These are phyloP conservation scores for Macrosoma leucophasiata DNA, from an alignment of 2,888 invertebrate species.

Conservation along the genomic window DNA sequence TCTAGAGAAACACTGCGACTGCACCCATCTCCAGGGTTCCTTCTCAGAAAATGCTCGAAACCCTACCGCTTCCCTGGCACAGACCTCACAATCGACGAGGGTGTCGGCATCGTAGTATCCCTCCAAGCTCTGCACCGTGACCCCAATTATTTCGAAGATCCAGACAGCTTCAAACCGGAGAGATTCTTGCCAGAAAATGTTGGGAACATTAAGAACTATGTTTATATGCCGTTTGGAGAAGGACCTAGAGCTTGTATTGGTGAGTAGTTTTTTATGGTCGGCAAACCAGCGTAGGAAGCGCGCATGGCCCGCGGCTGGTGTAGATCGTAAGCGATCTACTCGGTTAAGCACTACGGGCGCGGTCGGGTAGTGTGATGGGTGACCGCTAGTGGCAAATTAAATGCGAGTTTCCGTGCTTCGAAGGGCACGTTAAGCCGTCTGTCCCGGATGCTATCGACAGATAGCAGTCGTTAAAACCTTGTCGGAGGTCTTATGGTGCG, in stretches of 20 bases:
- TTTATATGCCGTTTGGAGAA: conserved; percentile 28
- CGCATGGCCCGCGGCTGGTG: too few relatives aligned
- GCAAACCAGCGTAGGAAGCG: too few relatives aligned
- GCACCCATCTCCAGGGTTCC: conserved; percentile 22
- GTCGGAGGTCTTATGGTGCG: too few relatives aligned
- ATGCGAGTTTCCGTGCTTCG: too few relatives aligned
- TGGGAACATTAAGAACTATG: conserved; percentile 19
- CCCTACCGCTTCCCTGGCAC: conserved; percentile 26
- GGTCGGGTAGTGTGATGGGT: too few relatives aligned
- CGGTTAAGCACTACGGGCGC: too few relatives aligned
- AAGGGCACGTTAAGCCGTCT: too few relatives aligned
- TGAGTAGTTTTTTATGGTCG: conserved; percentile 6
- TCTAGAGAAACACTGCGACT: conserved; percentile 37
- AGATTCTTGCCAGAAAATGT: conserved; percentile 26
- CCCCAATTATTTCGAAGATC: conserved; percentile 27
- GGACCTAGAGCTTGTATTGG: conserved; percentile 28
- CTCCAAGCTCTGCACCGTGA: conserved; percentile 22
- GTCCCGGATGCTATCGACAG: too few relatives aligned
- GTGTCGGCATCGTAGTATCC: conserved; percentile 21
- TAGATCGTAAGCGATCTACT: too few relatives aligned
- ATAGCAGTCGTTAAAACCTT: too few relatives aligned
- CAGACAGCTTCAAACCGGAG: conserved; percentile 29
- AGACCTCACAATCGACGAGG: conserved; percentile 24
- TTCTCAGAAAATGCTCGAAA: conserved; percentile 21
- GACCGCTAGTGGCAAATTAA: too few relatives aligned